These are phyloP conservation scores for Chaetoderma sp. DNA, from an alignment of 2,888 invertebrate genomes.

Conservation along the genomic window DNA sequence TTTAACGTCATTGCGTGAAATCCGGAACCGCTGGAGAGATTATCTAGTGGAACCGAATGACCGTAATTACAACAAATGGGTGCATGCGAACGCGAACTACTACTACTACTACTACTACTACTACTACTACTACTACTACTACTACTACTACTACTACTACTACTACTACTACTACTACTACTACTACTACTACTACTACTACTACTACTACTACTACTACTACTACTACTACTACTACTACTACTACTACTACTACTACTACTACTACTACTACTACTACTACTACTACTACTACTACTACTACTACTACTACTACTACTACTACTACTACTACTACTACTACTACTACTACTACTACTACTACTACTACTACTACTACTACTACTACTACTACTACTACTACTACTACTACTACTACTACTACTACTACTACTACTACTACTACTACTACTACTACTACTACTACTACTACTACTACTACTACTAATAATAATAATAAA, in stretches of 20 bases:
- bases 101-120: slow-evolving; percentile 12
- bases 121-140: slow-evolving; percentile 21
- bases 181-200: slow-evolving; percentile 22
- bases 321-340: slow-evolving; percentile 21
- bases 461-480: no score
- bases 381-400: slow-evolving; percentile 22
- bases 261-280: slow-evolving; percentile 20
- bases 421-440: slow-evolving; percentile 16
- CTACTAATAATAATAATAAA: no score
- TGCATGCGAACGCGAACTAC: not conserved
- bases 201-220: slow-evolving; percentile 20
- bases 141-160: slow-evolving; percentile 22
- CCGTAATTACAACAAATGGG: no score
- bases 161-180: slow-evolving; percentile 22
- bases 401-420: slow-evolving; percentile 22
- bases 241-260: slow-evolving; percentile 19
- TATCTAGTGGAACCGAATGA: no score
- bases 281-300: slow-evolving; percentile 20
- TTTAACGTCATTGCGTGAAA: no score
- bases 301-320: slow-evolving; percentile 21
- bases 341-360: slow-evolving; percentile 22
- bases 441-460: slow-evolving; percentile 16
- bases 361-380: slow-evolving; percentile 21
- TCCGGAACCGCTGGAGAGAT: no score
- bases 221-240: slow-evolving; percentile 22